Evolutionary conservation across 2,888 invertebrate species (phyloP).

Genomic region (Oligia strigilis): DNA sequence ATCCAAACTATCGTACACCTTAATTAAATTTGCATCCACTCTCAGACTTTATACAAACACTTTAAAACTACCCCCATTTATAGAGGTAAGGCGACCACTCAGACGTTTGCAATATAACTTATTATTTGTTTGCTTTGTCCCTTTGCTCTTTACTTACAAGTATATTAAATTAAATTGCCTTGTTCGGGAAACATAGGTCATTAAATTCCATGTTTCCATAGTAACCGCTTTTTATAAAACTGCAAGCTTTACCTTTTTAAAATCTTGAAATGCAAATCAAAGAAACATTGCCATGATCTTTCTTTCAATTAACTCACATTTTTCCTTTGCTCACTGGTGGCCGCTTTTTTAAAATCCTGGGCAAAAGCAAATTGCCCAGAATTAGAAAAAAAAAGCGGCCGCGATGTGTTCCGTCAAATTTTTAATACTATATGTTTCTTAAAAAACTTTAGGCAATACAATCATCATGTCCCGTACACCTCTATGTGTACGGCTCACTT

Average conservation of each 20-base stretch:
- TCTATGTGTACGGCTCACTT: no score
- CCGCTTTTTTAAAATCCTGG: no score
- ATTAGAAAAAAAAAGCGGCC: neutral
- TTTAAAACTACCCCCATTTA: conserved; percentile 20
- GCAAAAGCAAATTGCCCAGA: neutral
- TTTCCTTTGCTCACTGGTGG: neutral
- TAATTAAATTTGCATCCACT: conserved; percentile 39
- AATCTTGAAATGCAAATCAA: neutral
- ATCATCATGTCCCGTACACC: no score
- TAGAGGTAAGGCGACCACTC: neutral
- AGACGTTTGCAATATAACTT: conserved; percentile 14
- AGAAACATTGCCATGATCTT: neutral
- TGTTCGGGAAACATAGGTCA: neutral
- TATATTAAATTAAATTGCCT: neutral
- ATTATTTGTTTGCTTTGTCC: conserved; percentile 16
- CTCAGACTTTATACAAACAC: conserved; percentile 37
- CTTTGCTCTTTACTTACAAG: neutral
- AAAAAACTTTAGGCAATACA: no score
- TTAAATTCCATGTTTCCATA: neutral
- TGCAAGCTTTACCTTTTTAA: neutral
- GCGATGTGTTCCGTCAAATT: no score
- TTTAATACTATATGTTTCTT: no score
- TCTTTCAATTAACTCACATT: conserved; percentile 13
- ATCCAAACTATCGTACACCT: neutral
- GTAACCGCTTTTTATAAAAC: neutral